These are phyloP conservation scores for Anguilla japonica DNA, from an alignment of 2,113 vertebrate species.

Conservation along the genomic window DNA sequence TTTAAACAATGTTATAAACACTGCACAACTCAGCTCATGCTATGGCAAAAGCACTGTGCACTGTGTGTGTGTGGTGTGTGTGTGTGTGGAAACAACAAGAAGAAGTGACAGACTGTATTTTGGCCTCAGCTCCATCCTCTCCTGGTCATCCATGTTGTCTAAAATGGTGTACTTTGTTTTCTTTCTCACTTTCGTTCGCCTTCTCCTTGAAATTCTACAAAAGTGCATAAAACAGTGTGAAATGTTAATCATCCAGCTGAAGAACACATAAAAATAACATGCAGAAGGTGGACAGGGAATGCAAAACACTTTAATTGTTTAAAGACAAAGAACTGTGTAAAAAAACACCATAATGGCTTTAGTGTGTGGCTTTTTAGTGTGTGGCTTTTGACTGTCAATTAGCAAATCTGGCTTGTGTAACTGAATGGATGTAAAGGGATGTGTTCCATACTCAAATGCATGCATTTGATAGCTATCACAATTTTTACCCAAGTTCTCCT, in stretches of 20 bases:
- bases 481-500: neutral
- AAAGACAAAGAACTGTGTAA: no score
- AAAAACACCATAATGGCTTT: no score
- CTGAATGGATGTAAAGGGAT: no score
- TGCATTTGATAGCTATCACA: neutral
- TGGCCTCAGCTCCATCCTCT: constrained; percentile 83
- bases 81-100: neutral
- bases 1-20: no score
- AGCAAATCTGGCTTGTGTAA: no score
- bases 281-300: no score
- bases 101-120: constrained; percentile 76
- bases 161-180: constrained; percentile 88
- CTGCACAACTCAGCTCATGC: no score
- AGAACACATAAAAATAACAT: neutral
- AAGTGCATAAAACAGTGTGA: neutral
- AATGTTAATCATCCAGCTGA: neutral
- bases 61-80: neutral
- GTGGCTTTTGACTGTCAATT: no score
- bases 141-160: constrained; percentile 90
- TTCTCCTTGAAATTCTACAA: constrained; percentile 57
- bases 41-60: no score
- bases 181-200: constrained; percentile 80
- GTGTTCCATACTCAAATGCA: neutral
- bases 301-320: no score
- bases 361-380: no score